phyloP scores from a whole-genome alignment of 2,797 vertebrate genomes.

The Micromesistius poutassou region DNA sequence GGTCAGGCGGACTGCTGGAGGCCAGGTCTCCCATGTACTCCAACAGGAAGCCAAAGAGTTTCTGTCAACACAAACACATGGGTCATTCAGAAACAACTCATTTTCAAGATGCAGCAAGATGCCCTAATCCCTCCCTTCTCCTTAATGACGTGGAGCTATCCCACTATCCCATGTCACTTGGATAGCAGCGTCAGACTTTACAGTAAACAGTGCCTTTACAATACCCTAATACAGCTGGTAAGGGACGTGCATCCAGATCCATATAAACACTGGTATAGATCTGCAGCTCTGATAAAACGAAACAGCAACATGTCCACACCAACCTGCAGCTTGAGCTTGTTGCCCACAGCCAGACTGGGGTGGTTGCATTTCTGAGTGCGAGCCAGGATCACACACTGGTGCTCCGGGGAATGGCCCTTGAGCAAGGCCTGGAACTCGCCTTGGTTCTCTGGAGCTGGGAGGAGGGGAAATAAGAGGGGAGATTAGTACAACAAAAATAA shows the following conservation, averaged over 20 bases:
- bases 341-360: constrained; percentile 85
- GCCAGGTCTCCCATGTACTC: constrained; percentile 87
- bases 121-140: not conserved
- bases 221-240: not conserved
- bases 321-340: constrained; percentile 90
- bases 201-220: not conserved
- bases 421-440: constrained; percentile 77
- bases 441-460: constrained; percentile 80
- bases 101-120: not conserved
- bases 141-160: not conserved
- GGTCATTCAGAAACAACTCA: not conserved
- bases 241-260: not conserved
- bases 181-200: not conserved
- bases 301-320: not conserved
- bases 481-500: not conserved
- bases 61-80: constrained; percentile 65
- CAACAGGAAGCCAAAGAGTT: constrained; percentile 86
- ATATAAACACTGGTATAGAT: not conserved
- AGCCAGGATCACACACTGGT: constrained; percentile 85
- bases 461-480: constrained; percentile 8
- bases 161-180: not conserved
- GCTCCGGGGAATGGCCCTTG: constrained; percentile 71
- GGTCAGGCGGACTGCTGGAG: constrained; percentile 73
- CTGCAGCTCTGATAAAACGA: not conserved
- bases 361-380: constrained; percentile 90